A percentile compares a stretch with the other conserved stretches of the same genome.
phyloP scores from a whole-genome alignment of 2,113 vertebrate genomes.

The Poecile atricapillus region DNA sequence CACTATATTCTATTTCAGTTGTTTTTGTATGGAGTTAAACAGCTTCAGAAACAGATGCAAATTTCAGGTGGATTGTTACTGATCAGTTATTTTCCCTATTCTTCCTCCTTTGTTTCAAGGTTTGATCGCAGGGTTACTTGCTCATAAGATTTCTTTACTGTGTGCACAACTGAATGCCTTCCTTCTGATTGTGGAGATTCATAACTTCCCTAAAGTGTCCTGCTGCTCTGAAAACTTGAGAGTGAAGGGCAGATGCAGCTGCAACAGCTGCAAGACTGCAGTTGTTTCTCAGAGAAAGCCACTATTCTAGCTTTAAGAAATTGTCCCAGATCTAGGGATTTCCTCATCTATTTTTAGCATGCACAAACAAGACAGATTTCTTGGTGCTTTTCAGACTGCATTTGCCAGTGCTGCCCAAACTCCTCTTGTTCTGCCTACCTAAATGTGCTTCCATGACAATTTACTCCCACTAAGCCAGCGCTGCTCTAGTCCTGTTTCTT shows the following conservation, averaged over 20 bases:
- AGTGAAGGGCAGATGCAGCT: not conserved
- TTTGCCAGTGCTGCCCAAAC: not conserved
- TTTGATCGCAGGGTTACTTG: accelerated
- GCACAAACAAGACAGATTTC: not conserved
- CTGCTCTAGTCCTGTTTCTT: not conserved
- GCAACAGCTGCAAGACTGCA: not conserved
- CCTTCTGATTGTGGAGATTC: not conserved
- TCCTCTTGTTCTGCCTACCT: not conserved
- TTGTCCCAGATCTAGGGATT: not conserved
- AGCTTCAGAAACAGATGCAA: not conserved
- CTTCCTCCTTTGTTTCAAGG: not conserved
- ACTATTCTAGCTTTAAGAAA: not conserved
- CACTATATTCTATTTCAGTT: not conserved
- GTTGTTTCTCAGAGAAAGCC: not conserved
- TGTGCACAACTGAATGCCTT: not conserved
- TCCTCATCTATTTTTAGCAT: not conserved
- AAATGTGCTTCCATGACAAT: accelerated
- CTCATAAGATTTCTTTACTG: not conserved
- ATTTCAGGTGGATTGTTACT: not conserved
- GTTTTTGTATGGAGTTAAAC: not conserved
- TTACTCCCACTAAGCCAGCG: not conserved
- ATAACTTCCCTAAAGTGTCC: not conserved
- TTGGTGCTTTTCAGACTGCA: not conserved
- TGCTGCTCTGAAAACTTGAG: not conserved
- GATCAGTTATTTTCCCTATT: not conserved